A percentile compares a stretch with the other conserved stretches of the same genome.
Conservation (phyloP, 2,888 invertebrate species). For the Lamellibrachia columna region DNA sequence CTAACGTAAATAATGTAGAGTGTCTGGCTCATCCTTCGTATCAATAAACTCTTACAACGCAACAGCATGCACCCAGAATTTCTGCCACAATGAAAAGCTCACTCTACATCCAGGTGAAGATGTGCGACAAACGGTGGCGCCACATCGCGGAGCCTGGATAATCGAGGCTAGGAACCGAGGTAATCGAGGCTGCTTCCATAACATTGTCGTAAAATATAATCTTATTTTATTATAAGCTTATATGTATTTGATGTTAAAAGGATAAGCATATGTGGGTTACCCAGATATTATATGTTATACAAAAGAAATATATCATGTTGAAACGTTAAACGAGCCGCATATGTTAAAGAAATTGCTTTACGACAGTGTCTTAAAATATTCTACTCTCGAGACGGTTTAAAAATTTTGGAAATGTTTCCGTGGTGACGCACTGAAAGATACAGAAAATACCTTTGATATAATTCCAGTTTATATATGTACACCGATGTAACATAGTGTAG, state of each 20-base stretch:
- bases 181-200: neutral
- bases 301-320: neutral
- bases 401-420: neutral
- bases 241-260: neutral
- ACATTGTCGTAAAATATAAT: neutral
- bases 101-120: too few relatives aligned
- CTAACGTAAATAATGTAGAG: too few relatives aligned
- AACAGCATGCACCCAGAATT: too few relatives aligned
- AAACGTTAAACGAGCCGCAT: neutral
- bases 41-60: too few relatives aligned
- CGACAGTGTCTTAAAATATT: neutral
- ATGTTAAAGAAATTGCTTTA: neutral
- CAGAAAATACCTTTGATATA: neutral
- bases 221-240: neutral
- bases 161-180: too few relatives aligned
- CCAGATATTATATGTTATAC: neutral
- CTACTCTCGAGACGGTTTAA: neutral
- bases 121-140: too few relatives aligned
- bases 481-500: neutral
- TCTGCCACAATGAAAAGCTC: too few relatives aligned
- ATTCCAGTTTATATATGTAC: neutral
- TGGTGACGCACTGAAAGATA: constrained; percentile 8
- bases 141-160: too few relatives aligned
- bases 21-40: too few relatives aligned
- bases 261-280: neutral